Evolutionary conservation across 1,140 invertebrate genomes (phyloP).

Genomic region (Caerostris extrusa): DNA sequence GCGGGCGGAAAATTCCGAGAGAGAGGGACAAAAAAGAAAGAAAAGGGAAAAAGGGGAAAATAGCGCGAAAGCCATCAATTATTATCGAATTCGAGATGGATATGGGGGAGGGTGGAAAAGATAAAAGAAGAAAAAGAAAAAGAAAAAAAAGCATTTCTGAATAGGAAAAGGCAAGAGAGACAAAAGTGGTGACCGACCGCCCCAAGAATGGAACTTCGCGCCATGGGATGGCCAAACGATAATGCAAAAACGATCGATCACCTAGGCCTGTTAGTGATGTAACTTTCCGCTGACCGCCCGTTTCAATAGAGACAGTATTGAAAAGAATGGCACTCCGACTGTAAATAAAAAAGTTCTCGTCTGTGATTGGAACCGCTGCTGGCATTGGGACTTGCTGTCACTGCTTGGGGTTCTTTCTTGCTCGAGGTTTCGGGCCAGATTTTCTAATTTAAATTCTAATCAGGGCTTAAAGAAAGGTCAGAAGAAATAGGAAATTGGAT

Average conservation of each 20-base stretch:
- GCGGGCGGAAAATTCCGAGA: constrained; percentile 39
- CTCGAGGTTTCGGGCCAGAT: neutral
- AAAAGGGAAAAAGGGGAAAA: neutral
- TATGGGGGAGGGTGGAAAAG: neutral
- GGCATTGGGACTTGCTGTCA: neutral
- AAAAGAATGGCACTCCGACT: constrained; percentile 15
- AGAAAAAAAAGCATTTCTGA: neutral
- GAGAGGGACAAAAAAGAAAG: neutral
- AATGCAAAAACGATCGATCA: constrained; percentile 75
- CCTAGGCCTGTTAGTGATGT: constrained; percentile 51
- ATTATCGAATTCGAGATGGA: constrained; percentile 60
- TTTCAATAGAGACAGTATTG: constrained; percentile 49
- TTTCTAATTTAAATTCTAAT: neutral
- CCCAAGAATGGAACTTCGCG: constrained; percentile 36
- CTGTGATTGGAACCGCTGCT: neutral
- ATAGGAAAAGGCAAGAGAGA: constrained; percentile 1
- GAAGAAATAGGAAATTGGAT: neutral
- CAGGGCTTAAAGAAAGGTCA: neutral
- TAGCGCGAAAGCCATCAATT: constrained; percentile 57
- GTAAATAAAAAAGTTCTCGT: constrained; percentile 35
- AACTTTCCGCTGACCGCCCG: constrained; percentile 65
- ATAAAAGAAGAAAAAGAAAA: neutral
- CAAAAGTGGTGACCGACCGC: constrained; percentile 62
- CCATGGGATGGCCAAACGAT: constrained; percentile 55
- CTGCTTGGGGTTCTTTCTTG: neutral